Base-by-base conservation (phyloP, 1,140 invertebrate genomes). In the Aphelenchoides besseyi region DNA sequence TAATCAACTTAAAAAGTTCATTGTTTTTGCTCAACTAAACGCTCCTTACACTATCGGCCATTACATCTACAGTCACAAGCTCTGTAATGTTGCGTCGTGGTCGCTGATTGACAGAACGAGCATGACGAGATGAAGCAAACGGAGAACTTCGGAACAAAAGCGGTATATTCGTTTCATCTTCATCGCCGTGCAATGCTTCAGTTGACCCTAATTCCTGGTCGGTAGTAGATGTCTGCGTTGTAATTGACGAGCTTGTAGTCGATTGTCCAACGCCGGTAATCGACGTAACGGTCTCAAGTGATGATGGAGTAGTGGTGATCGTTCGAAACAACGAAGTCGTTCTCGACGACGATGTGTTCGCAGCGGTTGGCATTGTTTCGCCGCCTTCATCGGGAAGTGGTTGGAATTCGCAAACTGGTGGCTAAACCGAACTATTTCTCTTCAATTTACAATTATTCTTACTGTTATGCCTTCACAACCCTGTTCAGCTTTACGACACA, bases 391-490 rank as follows among this genome's bases (percentile, higher is more conserved):
- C 18, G 29, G 2, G 29, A 23, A 48, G 30, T 33, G 33, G 33
- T 18, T 16, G 61, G 37, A 3, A 52, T 33, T 29, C 69, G 29
- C 66, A 70, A 67, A 68, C 28, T n/a, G 69, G 3, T 0, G 5
- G 69, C 52, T 70, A 48, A 18, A 71, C 57, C 28, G 12, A 8
- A 3, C 16, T 68, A 12, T 12, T 5, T 26, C 9, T 61, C 32
- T 2, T 12, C n/a, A n/a, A 68, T 66, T 16, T 12, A 69, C 16
- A 68, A 29, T 33, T 71, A 53, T 52, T 29, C 26, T 36, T 33
- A 79, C 77, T 16, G 77, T 80, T 30, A 79, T 79, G 12, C 77
- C 77, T 66, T 79, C 77, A 69, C 77, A 79, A 9, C 77, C 77
- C 41, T 79, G 71, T 29, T 80, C 72, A 9, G 33, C 36, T 52